These are phyloP conservation scores for Notodonta dromedarius DNA, from an alignment of 2,888 invertebrate species.

Conservation along the genomic window DNA sequence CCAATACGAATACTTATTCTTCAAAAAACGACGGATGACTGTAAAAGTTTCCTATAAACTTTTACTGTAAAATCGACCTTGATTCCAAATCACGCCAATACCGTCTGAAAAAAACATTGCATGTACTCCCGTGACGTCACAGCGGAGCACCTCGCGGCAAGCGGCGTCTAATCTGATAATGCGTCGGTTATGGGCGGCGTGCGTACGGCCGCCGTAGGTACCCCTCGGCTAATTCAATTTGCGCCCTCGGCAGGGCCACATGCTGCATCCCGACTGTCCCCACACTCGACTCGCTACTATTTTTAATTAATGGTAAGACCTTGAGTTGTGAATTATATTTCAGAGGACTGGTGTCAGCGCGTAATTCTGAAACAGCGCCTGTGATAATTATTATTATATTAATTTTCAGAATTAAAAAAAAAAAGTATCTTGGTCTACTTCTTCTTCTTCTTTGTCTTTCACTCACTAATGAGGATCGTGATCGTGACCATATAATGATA, in stretches of 20 bases:
- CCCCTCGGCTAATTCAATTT: constrained; percentile 32
- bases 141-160: constrained; percentile 14
- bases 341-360: constrained; percentile 34
- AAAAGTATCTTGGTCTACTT: too few species aligned
- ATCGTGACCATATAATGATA: too few species aligned
- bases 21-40: too few species aligned
- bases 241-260: constrained; percentile 30
- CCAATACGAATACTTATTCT: too few species aligned
- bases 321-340: constrained; percentile 18
- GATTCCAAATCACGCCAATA: constrained; percentile 14
- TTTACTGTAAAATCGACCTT: constrained; percentile 17
- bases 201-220: constrained; percentile 20
- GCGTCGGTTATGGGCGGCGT: constrained; percentile 38
- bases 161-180: constrained; percentile 38
- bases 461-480: too few species aligned
- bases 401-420: too few species aligned
- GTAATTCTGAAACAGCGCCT: background rate
- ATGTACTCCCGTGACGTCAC: constrained; percentile 1
- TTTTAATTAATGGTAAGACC: constrained; percentile 12
- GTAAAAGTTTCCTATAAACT: too few species aligned
- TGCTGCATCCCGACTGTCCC: constrained; percentile 5
- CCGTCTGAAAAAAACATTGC: constrained; percentile 10
- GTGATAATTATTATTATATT: too few species aligned
- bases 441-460: too few species aligned
- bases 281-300: constrained; percentile 5